Evolutionary conservation across 2,797 vertebrate genomes (phyloP).

Genomic region (Synaphobranchus kaupii): DNA sequence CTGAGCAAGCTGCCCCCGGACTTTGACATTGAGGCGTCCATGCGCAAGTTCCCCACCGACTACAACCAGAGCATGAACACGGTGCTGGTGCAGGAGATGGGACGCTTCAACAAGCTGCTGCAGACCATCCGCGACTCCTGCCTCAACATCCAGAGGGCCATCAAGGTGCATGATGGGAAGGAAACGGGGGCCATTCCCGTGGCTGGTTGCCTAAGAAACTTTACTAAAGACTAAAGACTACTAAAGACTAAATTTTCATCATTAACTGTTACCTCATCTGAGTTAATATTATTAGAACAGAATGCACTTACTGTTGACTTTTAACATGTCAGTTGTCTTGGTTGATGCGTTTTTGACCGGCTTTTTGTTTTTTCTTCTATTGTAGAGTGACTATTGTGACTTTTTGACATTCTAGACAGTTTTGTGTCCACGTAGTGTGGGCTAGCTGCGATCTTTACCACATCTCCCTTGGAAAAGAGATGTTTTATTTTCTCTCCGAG

Average conservation of each 20-base stretch:
- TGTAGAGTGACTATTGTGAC: background rate
- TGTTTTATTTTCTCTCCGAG: background rate
- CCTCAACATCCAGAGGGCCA: conserved; percentile 84
- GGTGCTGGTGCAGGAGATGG: conserved; percentile 90
- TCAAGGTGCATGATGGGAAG: conserved; percentile 73
- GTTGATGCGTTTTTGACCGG: background rate
- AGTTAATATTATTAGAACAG: background rate
- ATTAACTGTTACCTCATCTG: background rate
- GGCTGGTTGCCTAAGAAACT: background rate
- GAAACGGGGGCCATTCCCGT: background rate
- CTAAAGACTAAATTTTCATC: background rate
- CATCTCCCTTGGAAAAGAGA: background rate
- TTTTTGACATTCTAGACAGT: background rate
- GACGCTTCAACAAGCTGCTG: conserved; percentile 85
- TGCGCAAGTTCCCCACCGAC: conserved; percentile 81
- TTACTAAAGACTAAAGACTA: too few relatives aligned
- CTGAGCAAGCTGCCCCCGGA: conserved; percentile 81
- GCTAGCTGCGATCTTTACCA: background rate
- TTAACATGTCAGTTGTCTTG: background rate
- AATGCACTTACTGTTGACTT: background rate
- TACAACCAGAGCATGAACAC: conserved; percentile 92
- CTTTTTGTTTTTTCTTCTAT: background rate
- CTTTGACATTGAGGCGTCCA: conserved; percentile 79
- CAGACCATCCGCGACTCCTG: conserved; percentile 78
- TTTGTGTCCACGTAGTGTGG: background rate